phyloP scores from a whole-genome alignment of 2,797 vertebrate genomes.

The Falco biarmicus region DNA sequence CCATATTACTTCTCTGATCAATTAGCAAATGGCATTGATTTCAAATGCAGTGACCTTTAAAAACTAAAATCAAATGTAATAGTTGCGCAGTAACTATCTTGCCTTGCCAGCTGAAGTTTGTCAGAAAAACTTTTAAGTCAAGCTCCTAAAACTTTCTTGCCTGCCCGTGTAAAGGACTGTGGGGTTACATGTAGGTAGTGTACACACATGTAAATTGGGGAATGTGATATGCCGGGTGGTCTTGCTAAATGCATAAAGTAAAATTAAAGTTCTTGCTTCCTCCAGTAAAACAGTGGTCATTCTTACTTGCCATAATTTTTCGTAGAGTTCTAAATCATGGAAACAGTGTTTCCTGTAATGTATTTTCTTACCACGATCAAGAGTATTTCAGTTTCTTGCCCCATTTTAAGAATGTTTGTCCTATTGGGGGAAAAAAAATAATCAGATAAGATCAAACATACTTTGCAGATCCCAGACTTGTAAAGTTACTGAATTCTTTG shows the following conservation, averaged over 20 bases:
- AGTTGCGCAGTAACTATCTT: not conserved
- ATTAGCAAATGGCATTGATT: not conserved
- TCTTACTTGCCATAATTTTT: not conserved
- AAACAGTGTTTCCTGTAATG: not conserved
- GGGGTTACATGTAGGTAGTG: not conserved
- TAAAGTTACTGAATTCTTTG: not conserved
- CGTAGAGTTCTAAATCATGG: not conserved
- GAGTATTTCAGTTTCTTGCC: not conserved
- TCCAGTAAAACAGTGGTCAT: not conserved
- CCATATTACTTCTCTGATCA: not conserved
- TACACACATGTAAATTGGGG: not conserved
- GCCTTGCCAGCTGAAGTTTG: not conserved
- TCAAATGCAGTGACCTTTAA: not conserved
- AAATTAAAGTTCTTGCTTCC: not conserved
- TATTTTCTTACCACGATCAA: not conserved
- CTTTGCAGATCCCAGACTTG: not conserved
- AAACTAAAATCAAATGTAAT: not conserved
- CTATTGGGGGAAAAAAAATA: not conserved
- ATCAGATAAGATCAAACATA: not conserved
- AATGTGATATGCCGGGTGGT: not conserved
- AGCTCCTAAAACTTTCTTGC: not conserved
- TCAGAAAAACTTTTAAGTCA: not conserved
- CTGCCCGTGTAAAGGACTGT: accelerated
- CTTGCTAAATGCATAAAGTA: not conserved
- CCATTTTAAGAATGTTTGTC: not conserved